Conservation (phyloP, 2,888 invertebrate species). For the Aporophyla lueneburgensis region DNA sequence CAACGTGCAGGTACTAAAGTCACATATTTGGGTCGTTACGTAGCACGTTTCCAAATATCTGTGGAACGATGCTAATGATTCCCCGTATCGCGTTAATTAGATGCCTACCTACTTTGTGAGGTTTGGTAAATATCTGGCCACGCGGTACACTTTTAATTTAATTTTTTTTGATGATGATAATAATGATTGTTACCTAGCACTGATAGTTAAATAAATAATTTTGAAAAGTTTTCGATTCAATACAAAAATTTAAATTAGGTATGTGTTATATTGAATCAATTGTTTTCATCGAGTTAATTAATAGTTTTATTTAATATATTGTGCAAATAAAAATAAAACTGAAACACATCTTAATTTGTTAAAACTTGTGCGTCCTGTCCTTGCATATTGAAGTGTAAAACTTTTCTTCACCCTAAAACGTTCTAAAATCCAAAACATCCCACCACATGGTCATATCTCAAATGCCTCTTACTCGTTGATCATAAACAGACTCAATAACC, state of each 20-base stretch:
- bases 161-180: conserved; percentile 2
- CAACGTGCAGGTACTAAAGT: conserved; percentile 30
- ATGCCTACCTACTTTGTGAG: not conserved
- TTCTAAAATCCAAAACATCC: not conserved
- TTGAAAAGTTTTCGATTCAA: not conserved
- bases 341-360: not conserved
- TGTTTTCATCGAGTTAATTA: not conserved
- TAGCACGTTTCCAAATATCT: conserved; percentile 39
- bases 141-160: conserved; percentile 12
- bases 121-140: conserved; percentile 34
- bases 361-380: no score
- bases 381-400: no score
- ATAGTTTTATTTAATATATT: no score
- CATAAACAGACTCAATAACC: conserved; percentile 37
- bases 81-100: conserved; percentile 40
- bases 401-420: not conserved
- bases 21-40: conserved; percentile 50
- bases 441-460: conserved; percentile 12
- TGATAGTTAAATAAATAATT: not conserved
- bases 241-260: not conserved
- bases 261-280: not conserved
- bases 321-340: no score
- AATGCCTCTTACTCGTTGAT: conserved; percentile 26
- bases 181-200: not conserved
- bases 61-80: conserved; percentile 44